phyloP scores from a whole-genome alignment of 2,888 invertebrate species.

The Pandemis heparana region DNA sequence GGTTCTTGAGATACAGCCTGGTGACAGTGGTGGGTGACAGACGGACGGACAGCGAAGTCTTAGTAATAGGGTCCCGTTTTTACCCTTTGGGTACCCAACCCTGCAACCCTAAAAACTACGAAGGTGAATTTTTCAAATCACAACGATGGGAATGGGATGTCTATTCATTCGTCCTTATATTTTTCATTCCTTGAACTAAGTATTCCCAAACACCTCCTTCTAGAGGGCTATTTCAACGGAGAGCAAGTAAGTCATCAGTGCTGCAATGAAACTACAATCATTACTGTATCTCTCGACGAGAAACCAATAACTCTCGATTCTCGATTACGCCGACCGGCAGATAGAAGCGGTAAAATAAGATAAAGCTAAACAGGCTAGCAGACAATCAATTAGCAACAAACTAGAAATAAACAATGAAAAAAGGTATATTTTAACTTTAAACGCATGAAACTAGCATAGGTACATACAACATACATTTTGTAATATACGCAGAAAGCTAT shows the following conservation, averaged over 20 bases:
- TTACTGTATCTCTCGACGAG: neutral
- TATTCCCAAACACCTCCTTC: neutral
- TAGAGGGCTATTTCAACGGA: neutral
- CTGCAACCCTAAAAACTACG: no score
- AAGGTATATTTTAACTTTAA: no score
- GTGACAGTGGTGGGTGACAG: no score
- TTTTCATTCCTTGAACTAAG: neutral
- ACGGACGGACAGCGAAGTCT: no score
- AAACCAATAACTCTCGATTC: neutral
- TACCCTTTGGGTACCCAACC: no score
- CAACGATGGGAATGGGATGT: neutral
- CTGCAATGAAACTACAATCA: neutral
- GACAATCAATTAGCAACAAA: neutral
- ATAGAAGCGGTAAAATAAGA: conserved; percentile 10
- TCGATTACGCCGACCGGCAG: neutral
- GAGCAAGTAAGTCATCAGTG: neutral
- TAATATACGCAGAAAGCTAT: neutral
- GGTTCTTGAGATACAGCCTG: no score
- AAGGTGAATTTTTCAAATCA: neutral
- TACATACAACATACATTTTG: no score
- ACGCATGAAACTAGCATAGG: no score
- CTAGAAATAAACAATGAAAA: neutral
- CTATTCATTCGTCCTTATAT: neutral
- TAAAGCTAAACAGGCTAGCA: conserved; percentile 12
- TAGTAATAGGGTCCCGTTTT: no score